These are phyloP conservation scores for Drosophila stalkeri DNA, from an alignment of 2,888 invertebrate genomes.

Conservation along the genomic window DNA sequence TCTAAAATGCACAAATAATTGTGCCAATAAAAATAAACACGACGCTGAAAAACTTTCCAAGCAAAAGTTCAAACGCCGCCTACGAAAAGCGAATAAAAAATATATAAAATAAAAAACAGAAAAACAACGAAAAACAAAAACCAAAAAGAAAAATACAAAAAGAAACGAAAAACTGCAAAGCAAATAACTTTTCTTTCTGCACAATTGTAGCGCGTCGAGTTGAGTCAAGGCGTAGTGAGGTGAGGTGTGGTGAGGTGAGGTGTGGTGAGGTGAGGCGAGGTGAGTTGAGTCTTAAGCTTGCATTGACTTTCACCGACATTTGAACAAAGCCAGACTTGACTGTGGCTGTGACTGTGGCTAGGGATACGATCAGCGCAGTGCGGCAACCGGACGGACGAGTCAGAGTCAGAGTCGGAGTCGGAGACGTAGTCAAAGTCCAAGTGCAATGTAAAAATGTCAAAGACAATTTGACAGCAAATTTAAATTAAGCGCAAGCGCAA, in stretches of 20 bases:
- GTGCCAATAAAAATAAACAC: constrained; percentile 80
- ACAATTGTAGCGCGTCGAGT: constrained; percentile 74
- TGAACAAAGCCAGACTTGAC: constrained; percentile 46
- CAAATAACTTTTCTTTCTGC: constrained; percentile 77
- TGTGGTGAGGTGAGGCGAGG: constrained; percentile 34
- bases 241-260: constrained; percentile 2
- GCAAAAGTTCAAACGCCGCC: constrained; percentile 77
- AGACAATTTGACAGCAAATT: constrained; percentile 71
- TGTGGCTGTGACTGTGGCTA: neutral
- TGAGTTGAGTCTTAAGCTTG: constrained; percentile 12
- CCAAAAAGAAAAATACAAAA: constrained; percentile 12
- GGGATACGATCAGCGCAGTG: constrained; percentile 2
- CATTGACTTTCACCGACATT: constrained; percentile 78
- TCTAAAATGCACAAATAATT: constrained; percentile 80
- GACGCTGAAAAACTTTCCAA: constrained; percentile 67
- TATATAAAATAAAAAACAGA: constrained; percentile 20
- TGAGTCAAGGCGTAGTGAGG: constrained; percentile 32
- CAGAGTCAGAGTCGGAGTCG: constrained; percentile 5
- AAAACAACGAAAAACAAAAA: constrained; percentile 30
- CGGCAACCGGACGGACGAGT: constrained; percentile 34
- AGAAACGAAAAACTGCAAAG: constrained; percentile 65
- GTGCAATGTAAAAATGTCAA: constrained; percentile 68
- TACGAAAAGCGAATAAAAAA: constrained; percentile 59
- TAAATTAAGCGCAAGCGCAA: constrained; percentile 49
- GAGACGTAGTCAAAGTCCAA: constrained; percentile 14